Evolutionary conservation across 2,797 vertebrate species (phyloP).

Genomic region (Tinamus major): DNA sequence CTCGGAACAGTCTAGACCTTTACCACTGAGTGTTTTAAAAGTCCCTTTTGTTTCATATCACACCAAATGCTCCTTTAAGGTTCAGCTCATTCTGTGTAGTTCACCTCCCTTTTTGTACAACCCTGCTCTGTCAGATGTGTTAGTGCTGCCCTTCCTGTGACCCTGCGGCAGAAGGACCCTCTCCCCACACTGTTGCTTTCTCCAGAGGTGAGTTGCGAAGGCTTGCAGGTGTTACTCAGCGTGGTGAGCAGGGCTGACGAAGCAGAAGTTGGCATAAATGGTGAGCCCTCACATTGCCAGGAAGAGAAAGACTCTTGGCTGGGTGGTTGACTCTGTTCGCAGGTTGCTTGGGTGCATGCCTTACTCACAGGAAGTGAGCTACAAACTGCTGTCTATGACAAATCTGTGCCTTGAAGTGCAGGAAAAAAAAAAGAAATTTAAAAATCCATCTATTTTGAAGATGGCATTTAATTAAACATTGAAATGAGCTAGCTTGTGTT

Average conservation of each 20-base stretch:
- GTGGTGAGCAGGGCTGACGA: neutral
- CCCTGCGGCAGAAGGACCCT: neutral
- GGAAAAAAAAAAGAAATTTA: neutral
- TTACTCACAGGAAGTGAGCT: neutral
- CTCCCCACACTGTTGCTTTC: neutral
- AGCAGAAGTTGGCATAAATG: neutral
- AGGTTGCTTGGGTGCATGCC: neutral
- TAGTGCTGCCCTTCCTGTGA: neutral
- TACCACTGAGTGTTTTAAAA: rapidly evolving
- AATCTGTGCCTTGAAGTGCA: neutral
- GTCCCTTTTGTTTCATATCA: neutral
- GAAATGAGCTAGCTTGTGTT: neutral
- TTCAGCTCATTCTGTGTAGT: neutral
- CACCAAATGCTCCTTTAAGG: neutral
- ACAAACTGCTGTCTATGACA: neutral
- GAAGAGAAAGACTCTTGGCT: neutral
- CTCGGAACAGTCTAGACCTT: neutral
- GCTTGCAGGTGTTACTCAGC: neutral
- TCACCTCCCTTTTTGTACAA: neutral
- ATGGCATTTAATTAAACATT: neutral
- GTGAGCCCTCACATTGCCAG: neutral
- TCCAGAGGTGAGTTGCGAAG: neutral
- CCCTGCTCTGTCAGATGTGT: neutral
- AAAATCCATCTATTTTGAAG: neutral
- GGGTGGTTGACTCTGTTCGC: neutral